Evolutionary conservation across 2,797 vertebrate genomes (phyloP), one percentile per base, ranked within the genome.

Genomic region (Dendrocincla tyrannina): DNA sequence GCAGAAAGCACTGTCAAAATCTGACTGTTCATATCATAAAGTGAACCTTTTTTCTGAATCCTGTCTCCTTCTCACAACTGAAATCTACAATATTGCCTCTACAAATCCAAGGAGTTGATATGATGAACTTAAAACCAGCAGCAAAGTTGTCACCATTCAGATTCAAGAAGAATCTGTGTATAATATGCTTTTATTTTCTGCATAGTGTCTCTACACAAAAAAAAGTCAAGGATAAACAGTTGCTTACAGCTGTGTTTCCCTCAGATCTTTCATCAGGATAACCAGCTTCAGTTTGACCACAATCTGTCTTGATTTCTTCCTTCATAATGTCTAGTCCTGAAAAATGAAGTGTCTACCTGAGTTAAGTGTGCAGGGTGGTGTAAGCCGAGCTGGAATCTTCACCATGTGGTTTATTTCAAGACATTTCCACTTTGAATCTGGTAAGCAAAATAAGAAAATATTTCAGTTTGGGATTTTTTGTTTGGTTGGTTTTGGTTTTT

Each of bases 251-350:
- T 95, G 56, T 13, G 52, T 62, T 73, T 92, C 47, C 32, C 30
- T 50, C 66, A 80, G 67, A 66, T 47, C 55, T 82, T 92, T 86
- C 53, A 28, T 78, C 72, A 67, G 53, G 72, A 81, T 90, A 90
- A 95, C 62, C 75, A 59, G 59, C 59, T 93, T 91, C 42, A 22
- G 8, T 75, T 83, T 67, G 56, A 85, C 58, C 6, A 59, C 67
- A 88, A 32, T 92, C 62, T 91, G 2, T 95, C 80, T 95, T 92
- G 77, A 88, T 96, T 96, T 96, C 28, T 91, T 24, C 78, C 39
- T 28, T 95, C 41, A 27, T 73, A 96, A 39, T 33, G 49, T 47
- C 80, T 70, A 28, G 46, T 76, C 35, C 37, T 63, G 85, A 90
- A 90, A 97, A 96, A 95, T 62, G 62, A 94, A 90, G 24, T 74